phyloP scores from a whole-genome alignment of 2,888 invertebrate genomes.

The Vandiemenella viatica region DNA sequence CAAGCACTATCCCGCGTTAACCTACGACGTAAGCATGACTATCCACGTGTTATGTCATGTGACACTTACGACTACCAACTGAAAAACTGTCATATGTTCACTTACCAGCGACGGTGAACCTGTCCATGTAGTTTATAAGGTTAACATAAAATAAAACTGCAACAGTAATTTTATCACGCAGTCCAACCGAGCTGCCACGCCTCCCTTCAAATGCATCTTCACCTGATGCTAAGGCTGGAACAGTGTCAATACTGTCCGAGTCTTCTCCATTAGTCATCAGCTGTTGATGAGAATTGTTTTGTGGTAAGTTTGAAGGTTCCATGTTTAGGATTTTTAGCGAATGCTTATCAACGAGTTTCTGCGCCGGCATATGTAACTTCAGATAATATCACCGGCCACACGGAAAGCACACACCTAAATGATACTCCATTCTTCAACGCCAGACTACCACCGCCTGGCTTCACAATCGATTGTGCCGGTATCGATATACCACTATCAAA shows the following conservation, averaged over 20 bases:
- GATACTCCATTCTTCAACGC: no score
- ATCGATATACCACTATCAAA: no score
- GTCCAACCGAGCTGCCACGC: conserved; percentile 26
- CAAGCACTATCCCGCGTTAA: no score
- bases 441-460: no score
- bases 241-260: conserved; percentile 29
- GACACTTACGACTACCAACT: not conserved
- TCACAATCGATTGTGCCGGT: no score
- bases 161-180: conserved; percentile 48
- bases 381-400: no score
- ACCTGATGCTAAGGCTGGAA: conserved; percentile 26
- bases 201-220: conserved; percentile 17
- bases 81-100: conserved; percentile 9
- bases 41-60: not conserved
- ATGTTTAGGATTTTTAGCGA: conserved; percentile 27
- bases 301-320: conserved; percentile 42
- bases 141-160: conserved; percentile 80
- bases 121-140: conserved; percentile 98
- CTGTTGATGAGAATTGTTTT: conserved; percentile 47
- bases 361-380: conserved; percentile 21
- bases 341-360: conserved; percentile 21
- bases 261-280: conserved; percentile 36
- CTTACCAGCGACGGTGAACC: conserved; percentile 90
- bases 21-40: no score
- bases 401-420: no score